Base-by-base conservation (phyloP, 2,113 vertebrate genomes). In the Dissostichus mawsoni region DNA sequence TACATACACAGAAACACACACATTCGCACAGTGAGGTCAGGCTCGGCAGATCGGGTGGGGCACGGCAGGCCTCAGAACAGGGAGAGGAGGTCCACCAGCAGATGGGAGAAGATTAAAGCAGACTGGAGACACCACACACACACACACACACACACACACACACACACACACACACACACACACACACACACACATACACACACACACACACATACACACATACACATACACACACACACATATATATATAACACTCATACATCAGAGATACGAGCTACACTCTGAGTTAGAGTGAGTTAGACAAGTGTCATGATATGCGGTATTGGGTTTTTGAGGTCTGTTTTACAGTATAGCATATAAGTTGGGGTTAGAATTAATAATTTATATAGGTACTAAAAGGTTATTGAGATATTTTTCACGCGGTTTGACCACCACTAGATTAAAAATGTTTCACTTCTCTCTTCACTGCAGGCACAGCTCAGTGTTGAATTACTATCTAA, bases 101-200 rank as follows among this genome's bases (percentile, higher is more conserved):
- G 93, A 94, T 94, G 92, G 92, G 84, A 83, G 89, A 91, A 93
- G 90, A 94, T 92, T 90, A 90, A 83, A 78, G 69, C 76, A 92
- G 90, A 86, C 82, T 69, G 58, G 65, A 81, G 87, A n/a, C 51
- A 14, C 17, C 14, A n/a, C 17, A 48, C 10, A 14, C 41, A 55
- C 16, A 57, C 44, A 89, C 45, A 76, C 84, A 36, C 33, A 48
- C 67, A 48, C 51, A 64, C 70, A 51, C 29, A 62, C 44, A 90
- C 48, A 74, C 83, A 36, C 33, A 48, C 70, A 48, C 51, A 64
- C 70, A 51, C 20, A 61, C 44, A 57, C 69, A 67, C 11, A n/a
- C 51, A 10, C 17, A n/a, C 14, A n/a, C 12, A 33, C 10, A 8
- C 14, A 57, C 8, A 52, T 45, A 51, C 14, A n/a, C 51, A 14